Evolutionary conservation across 2,113 vertebrate species (phyloP).

Genomic region (Motacilla alba): DNA sequence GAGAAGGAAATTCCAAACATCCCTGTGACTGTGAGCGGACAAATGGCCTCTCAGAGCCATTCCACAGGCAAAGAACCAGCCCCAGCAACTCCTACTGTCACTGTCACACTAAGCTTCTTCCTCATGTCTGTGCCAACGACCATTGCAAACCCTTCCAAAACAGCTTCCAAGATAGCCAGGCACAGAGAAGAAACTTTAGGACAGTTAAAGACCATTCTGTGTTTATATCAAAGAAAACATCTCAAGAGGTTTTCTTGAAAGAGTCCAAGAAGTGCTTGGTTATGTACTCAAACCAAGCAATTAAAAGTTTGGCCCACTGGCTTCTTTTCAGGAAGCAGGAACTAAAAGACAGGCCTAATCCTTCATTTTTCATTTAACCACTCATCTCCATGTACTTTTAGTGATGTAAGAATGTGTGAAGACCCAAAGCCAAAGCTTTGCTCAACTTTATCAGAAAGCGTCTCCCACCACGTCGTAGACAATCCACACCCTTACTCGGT

Average conservation of each 20-base stretch:
- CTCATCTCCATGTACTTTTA: neutral
- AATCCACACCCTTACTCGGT: neutral
- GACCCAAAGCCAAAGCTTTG: neutral
- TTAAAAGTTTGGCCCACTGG: neutral
- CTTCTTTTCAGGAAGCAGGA: neutral
- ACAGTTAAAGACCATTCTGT: neutral
- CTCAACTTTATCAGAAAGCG: neutral
- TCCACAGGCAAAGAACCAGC: neutral
- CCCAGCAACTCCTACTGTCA: neutral
- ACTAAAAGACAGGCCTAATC: neutral
- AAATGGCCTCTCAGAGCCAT: neutral
- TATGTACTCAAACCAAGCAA: neutral
- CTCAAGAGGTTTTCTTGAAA: neutral
- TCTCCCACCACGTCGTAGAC: neutral
- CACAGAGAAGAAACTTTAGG: neutral
- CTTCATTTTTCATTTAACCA: neutral
- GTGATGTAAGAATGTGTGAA: neutral
- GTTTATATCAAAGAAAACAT: neutral
- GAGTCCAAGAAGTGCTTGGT: neutral
- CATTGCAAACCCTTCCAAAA: neutral
- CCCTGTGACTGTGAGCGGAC: fast-evolving
- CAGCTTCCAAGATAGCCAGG: neutral
- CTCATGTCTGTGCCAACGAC: neutral
- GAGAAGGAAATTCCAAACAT: neutral
- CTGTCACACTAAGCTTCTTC: neutral